Percentiles rank a stretch among this genome's conserved stretches.
Evolutionary conservation across 2,888 invertebrate species (phyloP).

Genomic region (Selenia dentaria): DNA sequence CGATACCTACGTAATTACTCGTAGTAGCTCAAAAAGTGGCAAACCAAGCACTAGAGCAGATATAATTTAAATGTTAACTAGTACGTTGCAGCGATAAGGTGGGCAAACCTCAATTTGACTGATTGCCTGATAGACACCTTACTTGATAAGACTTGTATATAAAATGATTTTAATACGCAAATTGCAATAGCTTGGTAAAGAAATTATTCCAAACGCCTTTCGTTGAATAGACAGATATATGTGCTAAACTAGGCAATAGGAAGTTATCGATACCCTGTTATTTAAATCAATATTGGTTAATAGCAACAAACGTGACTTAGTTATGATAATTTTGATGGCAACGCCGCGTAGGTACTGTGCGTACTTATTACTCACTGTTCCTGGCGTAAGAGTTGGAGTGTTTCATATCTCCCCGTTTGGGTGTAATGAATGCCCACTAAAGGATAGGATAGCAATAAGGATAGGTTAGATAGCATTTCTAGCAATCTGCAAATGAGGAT

Average conservation of each 20-base stretch:
- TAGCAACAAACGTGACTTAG: too few relatives aligned
- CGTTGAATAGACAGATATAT: not conserved
- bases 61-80: slow-evolving; percentile 15
- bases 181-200: slow-evolving; percentile 4
- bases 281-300: too few relatives aligned
- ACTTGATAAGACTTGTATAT: slow-evolving; percentile 15
- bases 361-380: too few relatives aligned
- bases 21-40: slow-evolving; percentile 2
- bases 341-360: too few relatives aligned
- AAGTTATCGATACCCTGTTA: not conserved
- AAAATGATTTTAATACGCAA: slow-evolving; percentile 9
- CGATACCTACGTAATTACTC: too few relatives aligned
- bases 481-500: too few relatives aligned
- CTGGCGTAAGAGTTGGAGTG: too few relatives aligned
- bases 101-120: slow-evolving; percentile 21
- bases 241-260: not conserved
- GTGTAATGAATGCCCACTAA: too few relatives aligned
- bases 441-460: too few relatives aligned
- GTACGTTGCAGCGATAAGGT: slow-evolving; percentile 14
- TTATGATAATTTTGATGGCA: too few relatives aligned
- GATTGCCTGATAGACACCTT: slow-evolving; percentile 20
- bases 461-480: too few relatives aligned
- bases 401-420: too few relatives aligned
- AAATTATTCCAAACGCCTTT: slow-evolving; percentile 7
- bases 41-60: not conserved